phyloP scores from a whole-genome alignment of 2,113 vertebrate genomes.

The Butorides virescens region DNA sequence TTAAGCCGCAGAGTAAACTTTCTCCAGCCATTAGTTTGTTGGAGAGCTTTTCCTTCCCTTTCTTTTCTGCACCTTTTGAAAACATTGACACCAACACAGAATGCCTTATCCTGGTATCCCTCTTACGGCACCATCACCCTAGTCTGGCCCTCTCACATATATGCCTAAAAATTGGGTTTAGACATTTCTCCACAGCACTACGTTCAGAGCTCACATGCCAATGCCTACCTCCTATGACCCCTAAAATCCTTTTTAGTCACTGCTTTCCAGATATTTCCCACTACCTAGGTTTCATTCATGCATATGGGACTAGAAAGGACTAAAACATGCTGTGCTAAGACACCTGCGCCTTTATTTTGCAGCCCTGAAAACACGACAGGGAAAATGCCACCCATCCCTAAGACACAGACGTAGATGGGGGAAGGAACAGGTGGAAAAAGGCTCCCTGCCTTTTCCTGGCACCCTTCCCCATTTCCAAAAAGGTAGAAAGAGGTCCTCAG shows the following conservation, averaged over 20 bases:
- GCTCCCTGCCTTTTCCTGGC: not conserved
- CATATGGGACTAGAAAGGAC: not conserved
- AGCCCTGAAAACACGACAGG: not conserved
- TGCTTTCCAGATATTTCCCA: not conserved
- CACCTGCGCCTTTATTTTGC: not conserved
- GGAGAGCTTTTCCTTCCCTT: not conserved
- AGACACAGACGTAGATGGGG: fast-evolving
- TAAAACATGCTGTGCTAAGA: not conserved
- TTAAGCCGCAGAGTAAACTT: not conserved
- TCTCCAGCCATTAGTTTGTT: not conserved
- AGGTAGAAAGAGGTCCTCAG: not conserved
- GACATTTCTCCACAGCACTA: not conserved
- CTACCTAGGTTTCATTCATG: not conserved
- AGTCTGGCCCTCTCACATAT: not conserved
- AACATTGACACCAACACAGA: not conserved
- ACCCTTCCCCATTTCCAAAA: not conserved
- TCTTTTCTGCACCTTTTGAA: not conserved
- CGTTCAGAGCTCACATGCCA: not conserved
- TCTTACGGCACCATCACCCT: not conserved
- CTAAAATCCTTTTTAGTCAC: not conserved
- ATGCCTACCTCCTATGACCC: not conserved
- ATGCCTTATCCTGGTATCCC: not conserved
- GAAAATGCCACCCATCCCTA: not conserved
- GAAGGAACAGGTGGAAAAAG: not conserved
- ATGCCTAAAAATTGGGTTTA: not conserved